phyloP scores from a whole-genome alignment of 2,888 invertebrate species.

The Oligia fasciuncula region DNA sequence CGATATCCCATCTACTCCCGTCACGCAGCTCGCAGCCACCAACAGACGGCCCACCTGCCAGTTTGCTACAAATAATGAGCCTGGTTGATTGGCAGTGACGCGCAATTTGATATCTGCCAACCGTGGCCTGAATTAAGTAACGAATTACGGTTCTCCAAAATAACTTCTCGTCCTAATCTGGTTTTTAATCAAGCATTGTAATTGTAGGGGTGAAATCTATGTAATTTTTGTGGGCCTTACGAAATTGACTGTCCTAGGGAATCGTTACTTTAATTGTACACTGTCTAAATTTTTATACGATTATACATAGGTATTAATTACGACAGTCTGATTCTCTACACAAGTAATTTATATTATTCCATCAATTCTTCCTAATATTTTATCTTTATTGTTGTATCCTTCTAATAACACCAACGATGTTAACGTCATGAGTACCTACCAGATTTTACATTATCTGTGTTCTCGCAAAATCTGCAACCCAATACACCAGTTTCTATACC shows the following conservation, averaged over 20 bases:
- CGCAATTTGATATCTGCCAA: constrained; percentile 40
- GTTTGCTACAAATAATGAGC: constrained; percentile 51
- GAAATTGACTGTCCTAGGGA: neutral
- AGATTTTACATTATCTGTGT: neutral
- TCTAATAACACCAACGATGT: neutral
- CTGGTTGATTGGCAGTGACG: constrained; percentile 33
- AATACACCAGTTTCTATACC: neutral
- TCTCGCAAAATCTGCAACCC: neutral
- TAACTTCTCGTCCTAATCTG: neutral
- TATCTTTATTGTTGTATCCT: neutral
- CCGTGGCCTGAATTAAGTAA: neutral
- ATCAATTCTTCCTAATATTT: neutral
- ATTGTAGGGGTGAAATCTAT: neutral
- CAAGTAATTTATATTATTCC: neutral
- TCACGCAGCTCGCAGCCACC: constrained; percentile 1
- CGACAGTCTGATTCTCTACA: neutral
- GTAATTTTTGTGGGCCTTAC: neutral
- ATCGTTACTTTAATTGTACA: constrained; percentile 1
- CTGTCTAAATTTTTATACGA: neutral
- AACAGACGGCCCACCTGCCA: constrained; percentile 3
- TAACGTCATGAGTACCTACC: too few relatives aligned
- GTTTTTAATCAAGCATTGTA: constrained; percentile 12
- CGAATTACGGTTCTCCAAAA: neutral
- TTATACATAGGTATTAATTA: neutral
- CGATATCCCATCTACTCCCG: neutral